phyloP scores from a whole-genome alignment of 2,113 vertebrate species.

The Paramisgurnus dabryanus region DNA sequence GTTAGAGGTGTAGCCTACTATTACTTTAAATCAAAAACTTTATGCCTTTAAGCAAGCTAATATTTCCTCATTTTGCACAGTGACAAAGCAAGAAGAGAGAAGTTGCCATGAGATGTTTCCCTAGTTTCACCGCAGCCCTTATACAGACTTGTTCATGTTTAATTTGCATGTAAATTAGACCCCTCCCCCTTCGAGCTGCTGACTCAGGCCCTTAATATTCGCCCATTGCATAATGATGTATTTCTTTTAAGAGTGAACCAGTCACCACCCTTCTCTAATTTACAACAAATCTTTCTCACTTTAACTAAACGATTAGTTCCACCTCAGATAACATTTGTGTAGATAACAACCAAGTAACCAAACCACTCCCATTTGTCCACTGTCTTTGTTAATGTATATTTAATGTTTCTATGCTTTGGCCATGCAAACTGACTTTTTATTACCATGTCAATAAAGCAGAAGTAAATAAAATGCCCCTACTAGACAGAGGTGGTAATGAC shows the following conservation, averaged over 20 bases:
- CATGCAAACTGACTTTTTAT: too few relatives aligned
- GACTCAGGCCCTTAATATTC: not conserved
- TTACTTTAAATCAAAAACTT: not conserved
- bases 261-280: constrained; percentile 32
- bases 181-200: not conserved
- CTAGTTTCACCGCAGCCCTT: constrained; percentile 2
- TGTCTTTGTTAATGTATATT: not conserved
- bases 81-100: not conserved
- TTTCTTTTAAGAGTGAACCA: constrained; percentile 3
- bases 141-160: not conserved
- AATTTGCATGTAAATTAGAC: constrained; percentile 5
- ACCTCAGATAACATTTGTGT: not conserved
- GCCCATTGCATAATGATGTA: not conserved
- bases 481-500: not conserved
- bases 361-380: not conserved
- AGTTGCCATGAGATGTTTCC: not conserved
- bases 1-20: too few relatives aligned
- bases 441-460: too few relatives aligned
- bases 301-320: constrained; percentile 13
- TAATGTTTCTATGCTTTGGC: too few relatives aligned
- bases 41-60: not conserved
- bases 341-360: not conserved
- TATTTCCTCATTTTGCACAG: not conserved
- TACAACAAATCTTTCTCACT: constrained; percentile 8
- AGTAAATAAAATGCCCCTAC: not conserved